phyloP scores from a whole-genome alignment of 1,140 invertebrate species.

The Pseudomyrmex sp. region DNA sequence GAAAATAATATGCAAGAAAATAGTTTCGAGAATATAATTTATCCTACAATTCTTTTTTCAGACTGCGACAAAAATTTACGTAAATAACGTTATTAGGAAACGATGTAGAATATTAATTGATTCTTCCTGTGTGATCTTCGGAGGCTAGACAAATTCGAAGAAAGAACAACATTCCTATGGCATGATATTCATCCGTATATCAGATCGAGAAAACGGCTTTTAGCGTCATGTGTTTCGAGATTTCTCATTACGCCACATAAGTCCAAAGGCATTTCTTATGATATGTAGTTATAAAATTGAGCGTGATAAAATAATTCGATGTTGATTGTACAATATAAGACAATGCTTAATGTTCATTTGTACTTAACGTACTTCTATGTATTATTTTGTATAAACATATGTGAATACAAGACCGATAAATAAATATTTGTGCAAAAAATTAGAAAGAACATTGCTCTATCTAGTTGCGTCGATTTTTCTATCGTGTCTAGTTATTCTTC shows the following conservation, averaged over 20 bases:
- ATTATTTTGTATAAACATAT: too few species aligned
- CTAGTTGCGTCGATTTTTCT: too few species aligned
- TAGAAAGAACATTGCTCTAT: too few species aligned
- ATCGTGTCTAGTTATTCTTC: too few species aligned
- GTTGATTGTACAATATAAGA: too few species aligned
- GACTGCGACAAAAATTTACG: not conserved
- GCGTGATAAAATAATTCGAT: too few species aligned
- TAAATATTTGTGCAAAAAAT: too few species aligned
- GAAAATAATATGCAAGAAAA: not conserved
- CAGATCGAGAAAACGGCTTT: not conserved
- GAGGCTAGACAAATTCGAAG: slow-evolving; percentile 47
- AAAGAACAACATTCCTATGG: slow-evolving; percentile 57
- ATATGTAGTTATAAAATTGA: too few species aligned
- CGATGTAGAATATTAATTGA: slow-evolving; percentile 31
- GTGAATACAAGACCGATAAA: too few species aligned
- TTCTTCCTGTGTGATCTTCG: not conserved
- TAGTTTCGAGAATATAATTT: too few species aligned
- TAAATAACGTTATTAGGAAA: slow-evolving; percentile 2
- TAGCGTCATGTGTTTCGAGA: not conserved
- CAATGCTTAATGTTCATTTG: too few species aligned
- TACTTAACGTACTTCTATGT: too few species aligned
- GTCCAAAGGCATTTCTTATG: not conserved
- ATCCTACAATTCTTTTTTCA: not conserved
- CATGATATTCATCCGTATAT: slow-evolving; percentile 28
- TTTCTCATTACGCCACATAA: slow-evolving; percentile 8